Evolutionary conservation across 2,797 vertebrate genomes (phyloP).

Genomic region (Pangasius krempfi): DNA sequence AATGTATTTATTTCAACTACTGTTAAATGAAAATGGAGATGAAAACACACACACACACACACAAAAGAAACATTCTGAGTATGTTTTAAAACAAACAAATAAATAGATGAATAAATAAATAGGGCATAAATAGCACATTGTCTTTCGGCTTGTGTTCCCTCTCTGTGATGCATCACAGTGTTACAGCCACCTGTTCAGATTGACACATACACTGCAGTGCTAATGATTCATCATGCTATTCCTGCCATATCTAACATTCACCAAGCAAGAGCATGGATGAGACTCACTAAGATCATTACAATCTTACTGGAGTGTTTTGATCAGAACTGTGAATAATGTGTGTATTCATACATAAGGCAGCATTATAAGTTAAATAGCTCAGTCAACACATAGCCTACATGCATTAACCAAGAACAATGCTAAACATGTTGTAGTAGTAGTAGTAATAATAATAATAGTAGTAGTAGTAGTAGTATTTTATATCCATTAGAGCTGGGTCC

Average conservation of each 20-base stretch:
- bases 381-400: background rate
- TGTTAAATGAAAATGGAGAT: background rate
- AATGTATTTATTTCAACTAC: background rate
- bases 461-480: background rate
- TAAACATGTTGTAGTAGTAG: background rate
- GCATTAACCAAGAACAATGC: background rate
- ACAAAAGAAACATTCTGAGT: background rate
- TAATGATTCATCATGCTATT: slow-evolving; percentile 52
- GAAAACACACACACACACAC: background rate
- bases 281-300: background rate
- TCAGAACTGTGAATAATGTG: background rate
- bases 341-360: background rate
- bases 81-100: background rate
- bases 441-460: background rate
- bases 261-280: background rate
- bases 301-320: background rate
- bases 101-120: background rate
- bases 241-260: slow-evolving; percentile 1
- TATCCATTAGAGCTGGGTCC: background rate
- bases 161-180: background rate
- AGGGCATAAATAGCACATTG: background rate
- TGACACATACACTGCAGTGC: slow-evolving; percentile 37
- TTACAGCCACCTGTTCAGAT: slow-evolving; percentile 56
- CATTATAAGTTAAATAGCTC: background rate
- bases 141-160: background rate